A percentile compares a stretch with the other conserved stretches of the same genome.
phyloP scores from a whole-genome alignment of 2,113 vertebrate species.

The Oxygymnocypris stewartii region DNA sequence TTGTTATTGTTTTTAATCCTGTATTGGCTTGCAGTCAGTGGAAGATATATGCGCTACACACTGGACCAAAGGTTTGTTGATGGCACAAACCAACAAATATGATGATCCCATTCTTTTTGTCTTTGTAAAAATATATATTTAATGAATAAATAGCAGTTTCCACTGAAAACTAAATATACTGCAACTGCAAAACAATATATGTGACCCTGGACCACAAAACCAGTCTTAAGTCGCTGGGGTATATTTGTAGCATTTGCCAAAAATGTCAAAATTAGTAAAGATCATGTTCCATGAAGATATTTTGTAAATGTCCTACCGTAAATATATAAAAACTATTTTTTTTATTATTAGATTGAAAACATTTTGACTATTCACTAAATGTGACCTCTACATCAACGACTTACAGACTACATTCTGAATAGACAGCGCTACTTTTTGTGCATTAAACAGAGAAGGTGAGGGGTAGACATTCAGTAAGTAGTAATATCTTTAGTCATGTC shows the following conservation, averaged over 20 bases:
- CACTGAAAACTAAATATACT: neutral
- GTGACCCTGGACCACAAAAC: too few relatives aligned
- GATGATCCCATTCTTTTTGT: neutral
- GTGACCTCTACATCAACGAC: neutral
- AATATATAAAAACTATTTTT: too few relatives aligned
- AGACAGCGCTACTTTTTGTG: neutral
- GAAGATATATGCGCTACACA: neutral
- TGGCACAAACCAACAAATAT: neutral
- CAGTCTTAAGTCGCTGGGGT: too few relatives aligned
- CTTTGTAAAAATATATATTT: too few relatives aligned
- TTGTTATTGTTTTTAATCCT: conserved; percentile 51
- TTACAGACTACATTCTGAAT: neutral
- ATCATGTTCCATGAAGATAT: too few relatives aligned
- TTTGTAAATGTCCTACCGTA: too few relatives aligned
- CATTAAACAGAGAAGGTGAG: neutral
- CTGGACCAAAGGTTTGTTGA: neutral
- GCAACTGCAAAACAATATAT: too few relatives aligned
- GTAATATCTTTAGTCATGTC: neutral
- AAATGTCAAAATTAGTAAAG: too few relatives aligned
- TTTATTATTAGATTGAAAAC: too few relatives aligned
- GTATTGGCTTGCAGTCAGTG: conserved; percentile 29
- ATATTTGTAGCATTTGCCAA: too few relatives aligned
- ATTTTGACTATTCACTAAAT: too few relatives aligned
- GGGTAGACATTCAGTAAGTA: neutral
- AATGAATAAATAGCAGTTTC: neutral